Conservation (phyloP, 1,140 invertebrate species). For the Drosophila ercepeae region DNA sequence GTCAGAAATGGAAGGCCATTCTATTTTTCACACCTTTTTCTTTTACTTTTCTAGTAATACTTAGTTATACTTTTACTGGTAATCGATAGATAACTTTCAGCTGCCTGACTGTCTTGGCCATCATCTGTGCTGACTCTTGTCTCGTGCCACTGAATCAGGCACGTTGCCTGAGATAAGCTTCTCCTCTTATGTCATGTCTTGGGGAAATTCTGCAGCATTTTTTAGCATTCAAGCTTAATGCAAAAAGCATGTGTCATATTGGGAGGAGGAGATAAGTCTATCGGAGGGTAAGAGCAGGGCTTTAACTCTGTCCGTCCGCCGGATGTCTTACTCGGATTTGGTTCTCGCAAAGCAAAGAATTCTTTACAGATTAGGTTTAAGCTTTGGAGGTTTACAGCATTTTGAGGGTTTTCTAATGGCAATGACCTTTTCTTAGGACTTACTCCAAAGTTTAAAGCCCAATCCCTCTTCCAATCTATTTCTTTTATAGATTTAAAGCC, state of each 20-base stretch:
- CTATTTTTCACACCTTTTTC: constrained; percentile 63
- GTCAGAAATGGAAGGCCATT: constrained; percentile 45
- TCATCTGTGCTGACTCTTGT: constrained; percentile 13
- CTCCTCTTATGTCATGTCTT: constrained; percentile 26
- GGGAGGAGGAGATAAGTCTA: constrained; percentile 9
- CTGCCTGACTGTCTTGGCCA: not conserved
- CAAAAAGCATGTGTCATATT: constrained; percentile 26
- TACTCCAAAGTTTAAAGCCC: too few relatives aligned
- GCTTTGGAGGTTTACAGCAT: not conserved
- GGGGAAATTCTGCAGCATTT: constrained; percentile 42
- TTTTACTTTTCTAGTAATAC: constrained; percentile 35
- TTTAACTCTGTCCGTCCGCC: constrained; percentile 2
- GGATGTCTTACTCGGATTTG: not conserved
- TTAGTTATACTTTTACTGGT: too few relatives aligned
- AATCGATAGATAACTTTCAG: constrained; percentile 1
- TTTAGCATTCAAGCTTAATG: constrained; percentile 4
- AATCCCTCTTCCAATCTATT: not conserved
- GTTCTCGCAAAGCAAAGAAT: not conserved
- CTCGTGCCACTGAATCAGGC: constrained; percentile 48
- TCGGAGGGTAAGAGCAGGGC: constrained; percentile 16
- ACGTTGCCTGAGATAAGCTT: constrained; percentile 48
- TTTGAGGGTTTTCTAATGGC: not conserved
- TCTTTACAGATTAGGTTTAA: not conserved
- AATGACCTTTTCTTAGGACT: not conserved
- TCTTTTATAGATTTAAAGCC: not conserved